phyloP scores from a whole-genome alignment of 2,797 vertebrate genomes.

The Selene dorsalis region DNA sequence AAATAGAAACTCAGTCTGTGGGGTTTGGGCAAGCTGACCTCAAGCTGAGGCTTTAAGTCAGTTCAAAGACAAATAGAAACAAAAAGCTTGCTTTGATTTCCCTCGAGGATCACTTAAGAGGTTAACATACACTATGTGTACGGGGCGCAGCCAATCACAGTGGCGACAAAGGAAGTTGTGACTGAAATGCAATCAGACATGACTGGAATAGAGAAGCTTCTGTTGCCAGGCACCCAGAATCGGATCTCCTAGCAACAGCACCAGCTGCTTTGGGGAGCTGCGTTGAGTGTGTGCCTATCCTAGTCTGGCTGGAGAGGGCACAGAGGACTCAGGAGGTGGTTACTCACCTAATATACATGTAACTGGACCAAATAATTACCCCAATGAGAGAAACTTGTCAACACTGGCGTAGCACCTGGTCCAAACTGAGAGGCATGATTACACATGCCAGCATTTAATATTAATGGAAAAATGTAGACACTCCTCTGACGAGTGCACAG shows the following conservation, averaged over 20 bases:
- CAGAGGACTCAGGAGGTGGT: constrained; percentile 64
- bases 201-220: constrained; percentile 79
- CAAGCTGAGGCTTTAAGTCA: constrained; percentile 7
- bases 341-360: constrained; percentile 39
- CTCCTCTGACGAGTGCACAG: constrained; percentile 15
- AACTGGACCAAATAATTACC: constrained; percentile 28
- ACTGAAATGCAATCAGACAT: constrained; percentile 79
- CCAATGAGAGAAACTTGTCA: constrained; percentile 14
- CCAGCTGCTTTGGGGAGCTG: constrained; percentile 73
- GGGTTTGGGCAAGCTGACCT: constrained; percentile 19
- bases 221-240: constrained; percentile 86
- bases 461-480: constrained; percentile 25
- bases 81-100: constrained; percentile 41
- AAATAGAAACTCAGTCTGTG: constrained; percentile 44
- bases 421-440: constrained; percentile 25
- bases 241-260: constrained; percentile 83
- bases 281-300: constrained; percentile 49
- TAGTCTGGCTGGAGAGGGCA: constrained; percentile 53
- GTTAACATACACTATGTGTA: constrained; percentile 48
- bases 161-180: constrained; percentile 61
- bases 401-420: neutral
- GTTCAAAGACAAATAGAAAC: constrained; percentile 20
- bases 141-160: constrained; percentile 71
- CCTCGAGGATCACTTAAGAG: constrained; percentile 43
- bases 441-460: constrained; percentile 17